These are phyloP conservation scores for Neotoxoptera formosana DNA, from an alignment of 1,140 invertebrate species.

Conservation along the genomic window DNA sequence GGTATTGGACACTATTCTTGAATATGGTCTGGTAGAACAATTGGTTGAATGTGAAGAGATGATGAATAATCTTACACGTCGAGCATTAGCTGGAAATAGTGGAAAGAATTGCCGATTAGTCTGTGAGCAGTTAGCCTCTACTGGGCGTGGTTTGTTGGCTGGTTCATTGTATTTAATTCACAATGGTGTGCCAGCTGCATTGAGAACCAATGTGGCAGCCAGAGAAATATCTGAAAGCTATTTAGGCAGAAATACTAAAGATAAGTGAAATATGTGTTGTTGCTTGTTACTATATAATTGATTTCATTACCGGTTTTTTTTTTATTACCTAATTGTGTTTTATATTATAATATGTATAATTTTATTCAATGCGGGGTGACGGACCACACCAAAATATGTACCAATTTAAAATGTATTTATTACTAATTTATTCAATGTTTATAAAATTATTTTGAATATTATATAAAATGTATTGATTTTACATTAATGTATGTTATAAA, in stretches of 20 bases:
- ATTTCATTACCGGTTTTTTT: background rate
- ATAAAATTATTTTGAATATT: background rate
- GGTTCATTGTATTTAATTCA: slow-evolving; percentile 38
- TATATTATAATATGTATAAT: background rate
- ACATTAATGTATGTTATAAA: too few species aligned
- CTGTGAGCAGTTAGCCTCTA: slow-evolving; percentile 34
- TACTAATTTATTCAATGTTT: background rate
- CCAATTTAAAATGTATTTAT: background rate
- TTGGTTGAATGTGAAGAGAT: slow-evolving; percentile 42
- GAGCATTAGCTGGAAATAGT: slow-evolving; percentile 35
- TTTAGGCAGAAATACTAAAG: slow-evolving; percentile 52
- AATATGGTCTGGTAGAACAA: slow-evolving; percentile 46
- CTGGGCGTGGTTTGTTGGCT: slow-evolving; percentile 17
- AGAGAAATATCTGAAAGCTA: slow-evolving; percentile 46
- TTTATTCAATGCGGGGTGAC: background rate
- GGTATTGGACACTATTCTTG: slow-evolving; percentile 50
- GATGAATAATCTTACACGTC: slow-evolving; percentile 24
- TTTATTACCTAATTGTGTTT: background rate
- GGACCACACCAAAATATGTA: background rate
- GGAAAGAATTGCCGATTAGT: slow-evolving; percentile 43
- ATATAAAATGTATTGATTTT: too few species aligned
- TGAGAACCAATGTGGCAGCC: slow-evolving; percentile 46
- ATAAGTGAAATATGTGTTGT: slow-evolving; percentile 15
- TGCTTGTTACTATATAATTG: background rate
- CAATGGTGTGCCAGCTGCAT: slow-evolving; percentile 26